Percentiles rank a stretch among this genome's conserved stretches.
These are phyloP conservation scores for Micoletzkya japonica DNA, from an alignment of 2,888 invertebrate genomes.

Conservation along the genomic window DNA sequence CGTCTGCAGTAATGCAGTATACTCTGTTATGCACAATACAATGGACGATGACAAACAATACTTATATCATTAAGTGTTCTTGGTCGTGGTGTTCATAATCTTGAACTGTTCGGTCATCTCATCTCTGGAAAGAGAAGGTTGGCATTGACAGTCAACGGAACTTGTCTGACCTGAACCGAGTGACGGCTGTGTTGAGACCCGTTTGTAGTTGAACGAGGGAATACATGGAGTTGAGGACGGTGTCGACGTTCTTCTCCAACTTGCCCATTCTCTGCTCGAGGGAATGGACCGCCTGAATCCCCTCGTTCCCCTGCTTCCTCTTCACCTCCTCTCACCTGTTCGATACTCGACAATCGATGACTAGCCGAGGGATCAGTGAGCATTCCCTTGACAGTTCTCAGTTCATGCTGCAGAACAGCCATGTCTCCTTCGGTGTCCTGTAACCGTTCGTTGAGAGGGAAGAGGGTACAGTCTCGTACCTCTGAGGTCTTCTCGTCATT, in stretches of 20 bases:
- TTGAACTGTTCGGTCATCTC: not conserved
- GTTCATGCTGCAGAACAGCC: constrained; percentile 17
- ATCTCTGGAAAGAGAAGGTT: not conserved
- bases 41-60: no score
- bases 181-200: constrained; percentile 56
- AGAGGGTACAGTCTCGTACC: not conserved
- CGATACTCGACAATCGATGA: constrained; percentile 7
- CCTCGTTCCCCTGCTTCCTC: no score
- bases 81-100: not conserved
- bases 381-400: constrained; percentile 32
- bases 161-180: constrained; percentile 32
- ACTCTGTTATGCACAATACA: constrained; percentile 5
- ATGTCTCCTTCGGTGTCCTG: constrained; percentile 3
- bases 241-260: constrained; percentile 62
- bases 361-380: constrained; percentile 29
- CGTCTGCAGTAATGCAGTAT: constrained; percentile 13
- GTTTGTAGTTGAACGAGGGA: constrained; percentile 62
- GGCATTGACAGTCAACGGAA: no score
- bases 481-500: constrained; percentile 20
- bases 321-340: no score
- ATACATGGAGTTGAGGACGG: constrained; percentile 57
- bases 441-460: constrained; percentile 4
- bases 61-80: no score
- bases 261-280: constrained; percentile 55
- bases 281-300: constrained; percentile 34